Base-by-base conservation (phyloP, 2,888 invertebrate genomes). In the Nymphalis polychloros region DNA sequence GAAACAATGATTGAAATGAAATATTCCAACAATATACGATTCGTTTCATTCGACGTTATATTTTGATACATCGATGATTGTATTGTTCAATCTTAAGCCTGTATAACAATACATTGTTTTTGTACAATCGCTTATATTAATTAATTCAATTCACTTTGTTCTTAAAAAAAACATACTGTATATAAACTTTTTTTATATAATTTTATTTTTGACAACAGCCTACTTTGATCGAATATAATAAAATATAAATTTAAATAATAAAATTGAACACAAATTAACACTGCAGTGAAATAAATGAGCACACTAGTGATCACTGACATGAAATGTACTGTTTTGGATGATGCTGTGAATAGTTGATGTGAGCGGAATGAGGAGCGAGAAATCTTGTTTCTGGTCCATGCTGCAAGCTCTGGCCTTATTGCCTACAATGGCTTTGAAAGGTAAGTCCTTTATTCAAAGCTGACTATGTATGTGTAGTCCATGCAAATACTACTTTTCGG, bases 401-500 rank as follows among this genome's bases (percentile, higher is more conserved):
- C 86, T 92, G 59, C 92, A 92, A 73, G 90, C 92, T 41, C 65
- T 92, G 75, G 88, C 87, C 67, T 79, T 92, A 72, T 77, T 92
- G 72, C 92, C 92, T 0, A 90, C 86, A 0, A 91, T 91, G 89
- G 92, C 92, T 68, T 78, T 90, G 50, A 91, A 89, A 87, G 92
- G 92, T 92, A 76, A 82, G 84, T 20, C 8, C 13, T 52, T 61
- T 27, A 35, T 48, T 48, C n/a, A 48, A n/a, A n/a, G n/a, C 13
- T 48, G 35, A 1, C 8, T 41, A 41, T 13, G 41, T 41, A 41
- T 41, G n/a, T n/a, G 23, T 23, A 41, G 13, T 41, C 10, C 13
- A 41, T 31, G 27, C 4, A 13, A 41, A 13, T 41, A 13, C 41
- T 41, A 4, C 0, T 41, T 13, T 10, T 41, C 41, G 13, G 13